Percentiles rank a stretch among this genome's conserved stretches.
These are phyloP conservation scores for Lordiphosa fenestrarum DNA, from an alignment of 2,888 invertebrate species.

Conservation along the genomic window DNA sequence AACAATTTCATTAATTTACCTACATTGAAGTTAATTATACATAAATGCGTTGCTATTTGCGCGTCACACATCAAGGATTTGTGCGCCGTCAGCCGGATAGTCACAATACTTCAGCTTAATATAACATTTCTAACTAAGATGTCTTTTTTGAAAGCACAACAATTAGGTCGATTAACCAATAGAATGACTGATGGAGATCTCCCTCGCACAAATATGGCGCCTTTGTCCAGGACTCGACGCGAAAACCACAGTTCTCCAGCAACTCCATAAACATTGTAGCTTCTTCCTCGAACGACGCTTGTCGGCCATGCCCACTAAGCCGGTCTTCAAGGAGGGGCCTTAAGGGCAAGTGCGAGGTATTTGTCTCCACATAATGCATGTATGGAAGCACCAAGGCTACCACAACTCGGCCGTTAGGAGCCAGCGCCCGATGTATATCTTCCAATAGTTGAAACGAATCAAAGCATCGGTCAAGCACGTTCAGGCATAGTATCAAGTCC, in stretches of 20 bases:
- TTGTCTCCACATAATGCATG: conserved; percentile 95
- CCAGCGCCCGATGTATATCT: conserved; percentile 87
- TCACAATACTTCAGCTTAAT: neutral
- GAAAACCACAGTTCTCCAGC: conserved; percentile 84
- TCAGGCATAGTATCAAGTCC: conserved; percentile 85
- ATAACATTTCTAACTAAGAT: conserved; percentile 9
- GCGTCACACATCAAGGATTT: neutral
- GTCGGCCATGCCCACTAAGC: conserved; percentile 84
- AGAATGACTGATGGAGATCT: conserved; percentile 93
- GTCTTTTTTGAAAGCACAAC: conserved; percentile 86
- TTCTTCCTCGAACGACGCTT: conserved; percentile 88
- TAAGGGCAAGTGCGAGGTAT: conserved; percentile 84
- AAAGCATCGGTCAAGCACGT: conserved; percentile 96
- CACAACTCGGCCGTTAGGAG: conserved; percentile 87
- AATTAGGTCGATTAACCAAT: conserved; percentile 95
- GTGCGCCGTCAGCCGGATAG: neutral
- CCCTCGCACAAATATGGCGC: conserved; percentile 98
- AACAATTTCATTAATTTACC: conserved; percentile 9
- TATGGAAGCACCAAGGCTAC: conserved; percentile 97
- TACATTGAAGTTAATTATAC: conserved; percentile 3
- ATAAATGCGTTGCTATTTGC: conserved; percentile 9
- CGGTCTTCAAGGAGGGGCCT: conserved; percentile 81
- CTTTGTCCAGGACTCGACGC: conserved; percentile 91
- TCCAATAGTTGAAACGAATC: conserved; percentile 89
- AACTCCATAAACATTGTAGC: conserved; percentile 85